Percentiles rank a stretch among this genome's conserved stretches.
phyloP scores from a whole-genome alignment of 1,140 invertebrate genomes.

The Pachyrhynchus sulphureomaculatus region DNA sequence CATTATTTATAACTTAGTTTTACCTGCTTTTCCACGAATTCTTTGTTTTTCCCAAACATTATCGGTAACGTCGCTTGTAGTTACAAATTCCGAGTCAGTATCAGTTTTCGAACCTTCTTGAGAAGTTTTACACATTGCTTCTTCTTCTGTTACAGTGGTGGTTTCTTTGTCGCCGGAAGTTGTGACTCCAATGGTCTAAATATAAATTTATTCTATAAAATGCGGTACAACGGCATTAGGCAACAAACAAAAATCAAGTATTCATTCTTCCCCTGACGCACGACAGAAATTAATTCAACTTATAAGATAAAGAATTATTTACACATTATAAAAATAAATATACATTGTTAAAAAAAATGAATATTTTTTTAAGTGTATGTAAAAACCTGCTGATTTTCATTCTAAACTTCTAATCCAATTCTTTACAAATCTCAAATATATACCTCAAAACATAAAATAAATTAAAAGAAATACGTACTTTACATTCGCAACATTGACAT shows the following conservation, averaged over 20 bases:
- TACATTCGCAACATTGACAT: slow-evolving; percentile 39
- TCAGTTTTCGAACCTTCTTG: slow-evolving; percentile 16
- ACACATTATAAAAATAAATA: too few species aligned
- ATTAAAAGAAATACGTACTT: slow-evolving; percentile 22
- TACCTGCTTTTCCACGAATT: too few species aligned
- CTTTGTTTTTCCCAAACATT: slow-evolving; percentile 1
- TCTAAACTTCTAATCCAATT: too few species aligned
- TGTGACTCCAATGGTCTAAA: slow-evolving; percentile 26
- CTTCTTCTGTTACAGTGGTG: slow-evolving; percentile 20
- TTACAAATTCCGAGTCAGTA: slow-evolving; percentile 23
- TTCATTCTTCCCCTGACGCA: too few species aligned
- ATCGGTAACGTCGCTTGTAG: slow-evolving; percentile 21
- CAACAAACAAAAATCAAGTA: too few species aligned
- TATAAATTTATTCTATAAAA: not conserved
- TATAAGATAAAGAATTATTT: too few species aligned
- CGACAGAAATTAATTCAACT: too few species aligned
- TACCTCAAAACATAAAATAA: not conserved
- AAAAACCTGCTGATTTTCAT: too few species aligned
- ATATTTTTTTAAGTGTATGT: too few species aligned
- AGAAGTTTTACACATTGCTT: slow-evolving; percentile 4
- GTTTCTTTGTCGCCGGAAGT: slow-evolving; percentile 32
- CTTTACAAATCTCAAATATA: too few species aligned
- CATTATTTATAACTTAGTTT: slow-evolving; percentile 13
- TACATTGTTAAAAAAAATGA: too few species aligned
- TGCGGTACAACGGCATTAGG: too few species aligned